Evolutionary conservation across 2,888 invertebrate genomes (phyloP).

Genomic region (Danaus chrysippus): DNA sequence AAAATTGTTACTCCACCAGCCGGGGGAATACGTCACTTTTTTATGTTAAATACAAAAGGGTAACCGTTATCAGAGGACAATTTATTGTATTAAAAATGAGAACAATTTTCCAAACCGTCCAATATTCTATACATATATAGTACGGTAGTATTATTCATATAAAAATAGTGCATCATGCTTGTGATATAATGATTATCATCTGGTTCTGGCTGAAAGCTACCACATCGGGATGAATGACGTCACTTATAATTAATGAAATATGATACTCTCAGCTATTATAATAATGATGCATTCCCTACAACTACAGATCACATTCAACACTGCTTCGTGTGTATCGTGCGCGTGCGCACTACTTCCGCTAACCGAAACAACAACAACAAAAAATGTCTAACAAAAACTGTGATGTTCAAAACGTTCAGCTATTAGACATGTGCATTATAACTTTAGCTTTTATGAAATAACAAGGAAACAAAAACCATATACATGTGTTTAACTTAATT

Average conservation of each 20-base stretch:
- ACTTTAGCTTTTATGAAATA: no score
- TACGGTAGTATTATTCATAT: background rate
- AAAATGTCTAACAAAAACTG: background rate
- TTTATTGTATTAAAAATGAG: no score
- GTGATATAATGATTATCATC: slow-evolving; percentile 12
- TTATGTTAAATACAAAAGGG: no score
- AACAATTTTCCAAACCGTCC: slow-evolving; percentile 10
- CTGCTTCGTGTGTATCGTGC: slow-evolving; percentile 46
- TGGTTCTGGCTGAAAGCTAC: slow-evolving; percentile 8
- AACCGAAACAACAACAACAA: slow-evolving; percentile 15
- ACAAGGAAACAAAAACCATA: no score
- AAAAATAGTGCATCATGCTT: slow-evolving; percentile 20
- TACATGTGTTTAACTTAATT: no score
- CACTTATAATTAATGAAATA: slow-evolving; percentile 23
- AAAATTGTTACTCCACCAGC: slow-evolving; percentile 11
- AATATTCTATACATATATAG: slow-evolving; percentile 4
- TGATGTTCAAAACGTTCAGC: slow-evolving; percentile 3
- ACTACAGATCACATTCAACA: slow-evolving; percentile 75
- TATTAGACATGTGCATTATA: slow-evolving; percentile 3
- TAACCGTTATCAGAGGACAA: no score
- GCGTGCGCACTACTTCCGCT: slow-evolving; percentile 46
- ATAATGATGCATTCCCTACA: slow-evolving; percentile 54
- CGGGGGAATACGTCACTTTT: background rate
- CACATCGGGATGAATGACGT: slow-evolving; percentile 22
- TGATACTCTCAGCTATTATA: slow-evolving; percentile 47